Base-by-base conservation (phyloP, 2,797 vertebrate species). In the Crypturellus tataupa region DNA sequence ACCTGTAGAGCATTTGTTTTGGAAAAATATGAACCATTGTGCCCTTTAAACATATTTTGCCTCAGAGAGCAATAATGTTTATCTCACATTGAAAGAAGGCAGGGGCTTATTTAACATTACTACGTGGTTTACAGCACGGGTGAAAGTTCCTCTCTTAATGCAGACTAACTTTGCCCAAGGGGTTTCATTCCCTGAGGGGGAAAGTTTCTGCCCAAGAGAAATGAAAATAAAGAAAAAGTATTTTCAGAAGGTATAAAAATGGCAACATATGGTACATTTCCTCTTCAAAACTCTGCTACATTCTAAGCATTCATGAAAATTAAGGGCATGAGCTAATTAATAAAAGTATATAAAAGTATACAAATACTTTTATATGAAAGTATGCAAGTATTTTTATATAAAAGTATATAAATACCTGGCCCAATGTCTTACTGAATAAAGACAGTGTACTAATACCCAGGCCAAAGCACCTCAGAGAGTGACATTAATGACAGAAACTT, bases 21-120 rank as follows among this genome's bases (percentile, higher is more conserved):
- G 92, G 90, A 94, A 93, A 95, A 94, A 91, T 42, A 80, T 67
- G 87, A 89, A 91, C 91, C 77, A 67, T 87, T 76, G 64, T 73
- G 95, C 59, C 75, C 46, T 89, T 82, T 85, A 35, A 69, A 46
- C 51, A 29, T 53, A 82, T 89, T 82, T 85, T 73, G 58, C 63
- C 85, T 40, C 44, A 55, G 90, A 71, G 47, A 94, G 65, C 77
- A 53, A 64, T n/a, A 68, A 40, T 78, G n/a, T 82, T 89, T 91
- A 42, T 49, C 80, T 84, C 58, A 65, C 60, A 62, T 42, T 44
- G 68, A 92, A 82, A 89, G 91, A 56, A 94, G 53, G 47, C 65
- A 77, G 29, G 35, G 49, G 31, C 33, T 87, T 90, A 85, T 94
- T 93, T 75, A 94, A 71, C 78, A 85, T 83, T 75, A 80, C 64